Conservation (phyloP, 2,797 vertebrate genomes). For the Lemur catta region DNA sequence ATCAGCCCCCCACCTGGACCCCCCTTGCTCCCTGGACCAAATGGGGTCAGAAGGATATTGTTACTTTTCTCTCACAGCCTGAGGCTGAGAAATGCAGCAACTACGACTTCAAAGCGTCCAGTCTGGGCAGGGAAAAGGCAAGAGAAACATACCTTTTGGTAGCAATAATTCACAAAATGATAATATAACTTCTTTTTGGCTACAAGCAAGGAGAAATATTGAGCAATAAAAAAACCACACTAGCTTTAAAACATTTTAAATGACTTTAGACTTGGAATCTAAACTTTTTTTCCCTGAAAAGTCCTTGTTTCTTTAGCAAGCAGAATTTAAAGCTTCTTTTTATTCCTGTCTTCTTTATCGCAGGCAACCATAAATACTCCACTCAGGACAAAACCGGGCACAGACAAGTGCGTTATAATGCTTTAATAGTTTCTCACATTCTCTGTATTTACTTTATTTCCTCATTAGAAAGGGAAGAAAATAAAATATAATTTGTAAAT, state of each 20-base stretch:
- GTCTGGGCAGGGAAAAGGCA: background rate
- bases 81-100: background rate
- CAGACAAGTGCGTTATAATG: background rate
- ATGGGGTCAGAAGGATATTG: background rate
- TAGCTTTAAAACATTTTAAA: slow-evolving; percentile 55
- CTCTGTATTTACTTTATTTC: background rate
- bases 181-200: background rate
- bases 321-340: slow-evolving; percentile 59
- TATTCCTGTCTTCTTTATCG: slow-evolving; percentile 35
- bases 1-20: background rate
- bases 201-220: slow-evolving; percentile 47
- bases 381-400: background rate
- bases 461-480: background rate
- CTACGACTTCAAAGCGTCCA: background rate
- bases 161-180: background rate
- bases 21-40: background rate
- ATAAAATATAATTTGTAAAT: background rate
- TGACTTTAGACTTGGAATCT: slow-evolving; percentile 32
- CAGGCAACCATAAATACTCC: background rate
- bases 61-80: background rate
- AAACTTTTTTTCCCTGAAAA: background rate
- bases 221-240: slow-evolving; percentile 25
- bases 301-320: slow-evolving; percentile 32
- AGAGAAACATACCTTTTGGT: background rate
- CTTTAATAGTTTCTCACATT: background rate